Evolutionary conservation across 2,113 vertebrate genomes (phyloP), one percentile per base, ranked within the genome.

Genomic region (Narcine bancroftii): DNA sequence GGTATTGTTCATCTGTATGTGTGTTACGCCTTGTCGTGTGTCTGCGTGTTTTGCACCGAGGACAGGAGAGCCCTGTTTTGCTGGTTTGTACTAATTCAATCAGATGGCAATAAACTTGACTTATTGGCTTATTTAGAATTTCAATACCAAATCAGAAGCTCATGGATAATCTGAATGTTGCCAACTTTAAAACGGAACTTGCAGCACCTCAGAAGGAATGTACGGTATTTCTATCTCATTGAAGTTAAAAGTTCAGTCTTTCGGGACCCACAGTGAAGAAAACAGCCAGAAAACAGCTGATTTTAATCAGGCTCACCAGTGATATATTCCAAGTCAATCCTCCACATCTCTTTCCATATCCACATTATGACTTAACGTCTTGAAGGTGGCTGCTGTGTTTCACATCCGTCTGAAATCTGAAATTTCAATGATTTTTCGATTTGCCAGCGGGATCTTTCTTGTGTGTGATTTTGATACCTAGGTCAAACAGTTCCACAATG

Each of bases 241-340:
- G 60, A 29, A 81, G 45, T 29, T 24, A 39, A 75, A 39, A 17
- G 72, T 75, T 75, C 72, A 33, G 45, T 50, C 77, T 81, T 47
- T 24, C 3, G 45, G 42, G 45, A 33, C 77, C 45, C 45, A 50
- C 47, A 33, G 45, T 50, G 53, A 60, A 91, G 65, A 71, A 69
- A 91, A 91, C 69, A 91, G 13, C 63, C 26, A 42, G 89, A 42
- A 65, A 7, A 15, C 63, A 91, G 39, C 65, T 91, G 89, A 69
- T 69, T 91, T 69, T 47, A 91, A 91, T 91, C 42, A 91, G 63
- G 13, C 89, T 24, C 89, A 69, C 89, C 89, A 69, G 89, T 60
- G 36, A 87, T 60, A 87, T 87, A 60, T 60, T 87, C 53, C 63
- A 91, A 89, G n/a, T 21, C 85, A 89, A 65, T 89, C 85, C 60